These are phyloP conservation scores for Melanostoma mellinum DNA, from an alignment of 2,888 invertebrate species.

Conservation along the genomic window DNA sequence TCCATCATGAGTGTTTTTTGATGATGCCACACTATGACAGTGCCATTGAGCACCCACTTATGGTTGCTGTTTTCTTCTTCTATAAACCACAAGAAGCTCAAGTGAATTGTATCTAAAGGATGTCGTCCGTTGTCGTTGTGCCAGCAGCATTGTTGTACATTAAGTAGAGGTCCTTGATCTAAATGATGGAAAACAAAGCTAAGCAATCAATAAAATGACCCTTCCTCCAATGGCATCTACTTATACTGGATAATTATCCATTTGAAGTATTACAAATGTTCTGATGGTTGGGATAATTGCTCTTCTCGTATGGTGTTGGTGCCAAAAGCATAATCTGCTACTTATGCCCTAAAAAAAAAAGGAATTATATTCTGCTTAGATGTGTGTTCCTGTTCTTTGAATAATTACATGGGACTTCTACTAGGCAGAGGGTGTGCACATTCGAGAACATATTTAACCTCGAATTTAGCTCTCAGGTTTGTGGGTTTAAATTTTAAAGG, in stretches of 20 bases:
- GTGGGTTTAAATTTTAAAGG: conserved; percentile 50
- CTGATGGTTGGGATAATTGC: conserved; percentile 50
- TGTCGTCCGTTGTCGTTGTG: conserved; percentile 31
- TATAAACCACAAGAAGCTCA: conserved; percentile 14
- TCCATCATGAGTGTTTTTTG: conserved; percentile 59
- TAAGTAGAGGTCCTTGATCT: conserved; percentile 29
- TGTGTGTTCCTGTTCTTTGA: conserved; percentile 48
- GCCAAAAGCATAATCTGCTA: conserved; percentile 50
- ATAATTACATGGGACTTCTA: conserved; percentile 52
- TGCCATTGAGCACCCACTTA: conserved; percentile 48
- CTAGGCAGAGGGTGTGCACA: conserved; percentile 30
- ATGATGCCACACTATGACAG: conserved; percentile 46
- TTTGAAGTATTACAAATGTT: conserved; percentile 25
- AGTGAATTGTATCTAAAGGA: conserved; percentile 37
- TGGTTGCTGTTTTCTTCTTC: conserved; percentile 46
- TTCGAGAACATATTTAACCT: conserved; percentile 66
- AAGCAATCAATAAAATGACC: conserved; percentile 61
- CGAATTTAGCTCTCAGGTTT: conserved; percentile 44
- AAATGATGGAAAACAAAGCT: conserved; percentile 47
- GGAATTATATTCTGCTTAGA: not conserved
- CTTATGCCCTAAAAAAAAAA: conserved; percentile 33
- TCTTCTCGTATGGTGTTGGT: conserved; percentile 40
- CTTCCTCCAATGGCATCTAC: conserved; percentile 21
- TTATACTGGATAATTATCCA: conserved; percentile 45
- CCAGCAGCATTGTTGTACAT: not conserved